These are phyloP conservation scores for Fistularia commersonii DNA, from an alignment of 2,797 vertebrate species.

Conservation along the genomic window DNA sequence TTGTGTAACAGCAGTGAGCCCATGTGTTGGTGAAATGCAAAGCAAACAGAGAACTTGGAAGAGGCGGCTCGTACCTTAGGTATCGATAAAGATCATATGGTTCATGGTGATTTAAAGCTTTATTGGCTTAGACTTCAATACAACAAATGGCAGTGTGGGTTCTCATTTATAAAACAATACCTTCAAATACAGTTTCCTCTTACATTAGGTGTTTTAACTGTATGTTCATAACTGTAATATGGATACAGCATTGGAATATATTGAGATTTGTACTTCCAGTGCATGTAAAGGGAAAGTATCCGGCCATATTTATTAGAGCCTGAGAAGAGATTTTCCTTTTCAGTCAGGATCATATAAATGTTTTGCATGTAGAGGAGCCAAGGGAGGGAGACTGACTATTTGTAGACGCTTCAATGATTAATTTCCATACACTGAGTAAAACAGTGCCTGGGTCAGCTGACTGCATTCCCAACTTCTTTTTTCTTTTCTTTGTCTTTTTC, in stretches of 20 bases:
- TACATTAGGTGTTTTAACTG: constrained; percentile 46
- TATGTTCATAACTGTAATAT: constrained; percentile 42
- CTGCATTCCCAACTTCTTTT: constrained; percentile 29
- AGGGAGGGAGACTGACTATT: constrained; percentile 25
- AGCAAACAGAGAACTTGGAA: constrained; percentile 31
- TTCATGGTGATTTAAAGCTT: constrained; percentile 73
- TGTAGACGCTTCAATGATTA: constrained; percentile 36
- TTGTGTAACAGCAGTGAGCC: not conserved
- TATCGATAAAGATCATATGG: constrained; percentile 54
- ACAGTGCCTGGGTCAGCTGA: constrained; percentile 46
- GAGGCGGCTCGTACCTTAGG: constrained; percentile 49
- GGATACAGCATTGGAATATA: constrained; percentile 59
- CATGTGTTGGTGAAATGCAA: constrained; percentile 35
- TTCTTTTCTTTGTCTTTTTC: constrained; percentile 10
- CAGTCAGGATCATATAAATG: constrained; percentile 49
- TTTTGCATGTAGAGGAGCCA: constrained; percentile 38
- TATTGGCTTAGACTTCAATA: constrained; percentile 76
- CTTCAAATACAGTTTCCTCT: constrained; percentile 67
- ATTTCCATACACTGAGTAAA: constrained; percentile 40
- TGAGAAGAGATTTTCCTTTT: constrained; percentile 66
- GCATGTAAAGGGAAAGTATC: constrained; percentile 62
- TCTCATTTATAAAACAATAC: constrained; percentile 76
- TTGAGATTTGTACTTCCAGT: constrained; percentile 56
- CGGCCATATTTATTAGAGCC: constrained; percentile 61
- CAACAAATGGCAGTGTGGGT: constrained; percentile 80